Conservation (phyloP, 2,888 invertebrate species). For the Acholoe squamosa region DNA sequence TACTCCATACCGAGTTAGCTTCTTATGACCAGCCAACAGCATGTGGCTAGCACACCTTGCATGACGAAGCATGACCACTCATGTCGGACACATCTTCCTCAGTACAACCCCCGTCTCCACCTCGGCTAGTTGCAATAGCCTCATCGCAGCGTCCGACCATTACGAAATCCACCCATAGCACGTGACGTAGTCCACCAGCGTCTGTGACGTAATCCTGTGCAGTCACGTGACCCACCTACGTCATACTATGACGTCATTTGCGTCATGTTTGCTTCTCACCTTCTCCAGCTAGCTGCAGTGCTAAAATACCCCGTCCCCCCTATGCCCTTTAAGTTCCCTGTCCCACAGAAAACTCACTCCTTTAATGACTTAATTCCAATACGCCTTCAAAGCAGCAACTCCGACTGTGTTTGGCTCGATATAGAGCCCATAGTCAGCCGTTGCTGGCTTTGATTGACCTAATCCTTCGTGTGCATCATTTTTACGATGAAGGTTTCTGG, state of each 20-base stretch:
- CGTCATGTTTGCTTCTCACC: constrained; percentile 17
- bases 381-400: constrained; percentile 34
- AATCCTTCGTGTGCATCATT: constrained; percentile 59
- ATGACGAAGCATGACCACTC: constrained; percentile 45
- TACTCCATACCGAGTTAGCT: constrained; percentile 37
- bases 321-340: background rate
- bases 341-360: constrained; percentile 16
- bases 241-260: background rate
- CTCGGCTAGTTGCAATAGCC: constrained; percentile 23
- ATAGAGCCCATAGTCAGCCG: constrained; percentile 16
- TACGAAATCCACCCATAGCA: background rate
- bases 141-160: background rate
- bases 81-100: background rate
- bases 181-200: constrained; percentile 47
- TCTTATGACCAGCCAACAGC: constrained; percentile 37
- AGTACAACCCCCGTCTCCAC: background rate
- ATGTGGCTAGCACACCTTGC: constrained; percentile 32
- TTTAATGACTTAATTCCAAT: constrained; percentile 5
- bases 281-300: background rate
- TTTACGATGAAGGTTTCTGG: constrained; percentile 64
- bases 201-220: constrained; percentile 56
- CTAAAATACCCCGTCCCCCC: background rate
- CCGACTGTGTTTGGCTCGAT: constrained; percentile 28
- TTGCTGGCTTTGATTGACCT: constrained; percentile 59
- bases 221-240: constrained; percentile 26